These are phyloP conservation scores for Notocelia uddmanniana DNA, from an alignment of 2,888 invertebrate genomes.

Conservation along the genomic window DNA sequence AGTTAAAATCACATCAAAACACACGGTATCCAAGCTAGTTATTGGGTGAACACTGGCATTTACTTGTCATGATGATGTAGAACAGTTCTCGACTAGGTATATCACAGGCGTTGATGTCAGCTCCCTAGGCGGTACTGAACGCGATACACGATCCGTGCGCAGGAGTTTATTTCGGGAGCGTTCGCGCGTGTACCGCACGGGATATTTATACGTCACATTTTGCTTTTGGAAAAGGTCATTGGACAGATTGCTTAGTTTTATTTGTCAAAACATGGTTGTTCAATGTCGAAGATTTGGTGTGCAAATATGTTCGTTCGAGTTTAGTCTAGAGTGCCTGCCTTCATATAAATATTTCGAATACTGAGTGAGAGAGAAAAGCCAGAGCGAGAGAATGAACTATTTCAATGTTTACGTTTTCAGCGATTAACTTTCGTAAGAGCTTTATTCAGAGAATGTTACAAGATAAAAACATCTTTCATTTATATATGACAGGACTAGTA, in stretches of 20 bases:
- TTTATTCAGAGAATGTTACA: no score
- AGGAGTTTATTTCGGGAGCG: conserved; percentile 74
- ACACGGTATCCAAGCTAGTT: conserved; percentile 65
- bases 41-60: conserved; percentile 51
- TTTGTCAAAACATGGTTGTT: conserved; percentile 38
- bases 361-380: no score
- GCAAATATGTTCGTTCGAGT: not conserved
- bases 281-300: not conserved
- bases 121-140: conserved; percentile 70
- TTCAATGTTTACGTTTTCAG: no score
- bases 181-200: conserved; percentile 65
- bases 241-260: conserved; percentile 66
- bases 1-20: conserved; percentile 71
- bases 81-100: conserved; percentile 71
- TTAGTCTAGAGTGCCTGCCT: not conserved
- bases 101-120: conserved; percentile 74
- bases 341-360: not conserved
- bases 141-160: conserved; percentile 76
- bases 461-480: no score
- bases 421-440: no score
- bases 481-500: no score
- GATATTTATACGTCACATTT: conserved; percentile 75
- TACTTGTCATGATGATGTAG: conserved; percentile 76
- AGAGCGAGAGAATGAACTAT: no score
- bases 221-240: conserved; percentile 84